Conservation (phyloP, 2,797 vertebrate genomes). For the Macroramphosus scolopax region DNA sequence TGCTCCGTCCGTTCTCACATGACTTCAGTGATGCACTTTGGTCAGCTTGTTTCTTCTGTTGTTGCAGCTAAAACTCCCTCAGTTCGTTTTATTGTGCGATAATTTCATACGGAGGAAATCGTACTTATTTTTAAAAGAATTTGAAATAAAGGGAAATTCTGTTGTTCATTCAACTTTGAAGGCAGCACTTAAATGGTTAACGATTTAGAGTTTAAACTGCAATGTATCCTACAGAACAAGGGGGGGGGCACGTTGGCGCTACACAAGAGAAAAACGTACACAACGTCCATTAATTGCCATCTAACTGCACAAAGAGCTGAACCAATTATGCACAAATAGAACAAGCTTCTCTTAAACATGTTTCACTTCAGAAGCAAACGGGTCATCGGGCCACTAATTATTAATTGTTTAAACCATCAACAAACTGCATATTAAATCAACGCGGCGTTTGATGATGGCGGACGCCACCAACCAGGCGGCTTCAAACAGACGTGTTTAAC, state of each 20-base stretch:
- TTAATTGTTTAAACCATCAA: conserved; percentile 76
- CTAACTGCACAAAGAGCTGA: conserved; percentile 71
- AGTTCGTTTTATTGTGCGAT: too few relatives aligned
- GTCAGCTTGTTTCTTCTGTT: too few relatives aligned
- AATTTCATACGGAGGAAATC: too few relatives aligned
- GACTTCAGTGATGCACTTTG: too few relatives aligned
- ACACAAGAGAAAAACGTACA: conserved; percentile 52
- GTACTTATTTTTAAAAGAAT: too few relatives aligned
- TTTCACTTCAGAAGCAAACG: conserved; percentile 70
- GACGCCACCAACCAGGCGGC: conserved; percentile 51
- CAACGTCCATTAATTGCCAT: conserved; percentile 68
- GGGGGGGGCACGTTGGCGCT: conserved; percentile 40
- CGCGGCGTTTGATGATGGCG: conserved; percentile 67
- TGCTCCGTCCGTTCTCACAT: too few relatives aligned
- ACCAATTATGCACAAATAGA: conserved; percentile 71
- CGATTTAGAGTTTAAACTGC: conserved; percentile 42
- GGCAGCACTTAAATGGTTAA: conserved; percentile 28
- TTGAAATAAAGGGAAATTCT: conserved; percentile 10
- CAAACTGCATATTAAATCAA: conserved; percentile 72
- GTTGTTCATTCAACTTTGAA: conserved; percentile 37
- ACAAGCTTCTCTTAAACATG: conserved; percentile 69
- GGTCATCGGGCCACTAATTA: conserved; percentile 76
- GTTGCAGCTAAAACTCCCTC: too few relatives aligned
- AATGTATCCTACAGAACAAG: conserved; percentile 54
- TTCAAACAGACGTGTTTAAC: conserved; percentile 63